phyloP scores from a whole-genome alignment of 2,888 invertebrate species.

The Ochropleura plecta region DNA sequence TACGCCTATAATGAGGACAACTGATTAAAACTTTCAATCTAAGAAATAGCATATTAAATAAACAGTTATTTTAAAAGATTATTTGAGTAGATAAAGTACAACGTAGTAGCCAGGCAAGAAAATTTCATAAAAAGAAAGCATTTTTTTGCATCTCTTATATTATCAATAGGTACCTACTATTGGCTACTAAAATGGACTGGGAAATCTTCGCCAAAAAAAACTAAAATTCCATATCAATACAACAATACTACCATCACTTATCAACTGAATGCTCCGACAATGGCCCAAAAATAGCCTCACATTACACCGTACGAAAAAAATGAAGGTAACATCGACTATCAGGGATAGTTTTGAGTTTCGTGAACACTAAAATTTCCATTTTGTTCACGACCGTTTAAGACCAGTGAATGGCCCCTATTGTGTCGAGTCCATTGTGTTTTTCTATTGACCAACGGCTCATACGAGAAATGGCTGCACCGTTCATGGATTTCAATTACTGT shows the following conservation, averaged over 20 bases:
- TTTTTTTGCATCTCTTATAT: no score
- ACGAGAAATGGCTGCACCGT: slow-evolving; percentile 75
- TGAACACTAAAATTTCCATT: slow-evolving; percentile 87
- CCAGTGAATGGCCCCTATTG: slow-evolving; percentile 84
- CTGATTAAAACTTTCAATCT: no score
- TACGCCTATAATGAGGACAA: no score
- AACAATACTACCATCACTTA: background rate
- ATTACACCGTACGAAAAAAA: slow-evolving; percentile 70
- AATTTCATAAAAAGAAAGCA: no score
- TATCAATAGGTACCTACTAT: background rate
- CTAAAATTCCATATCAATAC: background rate
- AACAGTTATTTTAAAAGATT: no score
- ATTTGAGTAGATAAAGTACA: no score
- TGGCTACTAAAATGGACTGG: background rate
- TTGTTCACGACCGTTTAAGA: slow-evolving; percentile 84
- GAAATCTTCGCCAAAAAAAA: background rate
- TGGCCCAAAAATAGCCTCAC: slow-evolving; percentile 29
- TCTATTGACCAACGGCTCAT: slow-evolving; percentile 85
- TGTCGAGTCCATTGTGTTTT: slow-evolving; percentile 85
- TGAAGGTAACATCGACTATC: slow-evolving; percentile 71
- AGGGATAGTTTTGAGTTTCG: slow-evolving; percentile 81
- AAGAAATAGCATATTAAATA: no score
- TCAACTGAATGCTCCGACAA: slow-evolving; percentile 12
- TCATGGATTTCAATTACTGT: slow-evolving; percentile 84
- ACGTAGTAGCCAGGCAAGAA: no score